phyloP scores from a whole-genome alignment of 2,888 invertebrate species.

The Ptychoptera albimana region DNA sequence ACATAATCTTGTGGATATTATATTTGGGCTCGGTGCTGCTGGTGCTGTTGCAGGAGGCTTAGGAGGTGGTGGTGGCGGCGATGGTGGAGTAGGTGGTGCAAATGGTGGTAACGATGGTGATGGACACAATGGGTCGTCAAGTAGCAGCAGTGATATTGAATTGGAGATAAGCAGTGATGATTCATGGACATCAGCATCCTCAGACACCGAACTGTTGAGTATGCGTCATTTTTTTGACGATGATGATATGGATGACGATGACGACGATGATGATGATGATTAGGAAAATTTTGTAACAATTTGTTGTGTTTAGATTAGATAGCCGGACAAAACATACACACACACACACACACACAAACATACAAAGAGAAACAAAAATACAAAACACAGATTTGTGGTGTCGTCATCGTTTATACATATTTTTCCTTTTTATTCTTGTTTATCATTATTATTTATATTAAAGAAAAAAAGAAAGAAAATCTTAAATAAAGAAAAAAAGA shows the following conservation, averaged over 20 bases:
- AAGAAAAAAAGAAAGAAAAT: too few species aligned
- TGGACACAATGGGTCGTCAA: conserved; percentile 2
- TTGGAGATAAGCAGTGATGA: background rate
- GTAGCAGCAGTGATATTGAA: background rate
- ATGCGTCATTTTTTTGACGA: conserved; percentile 3
- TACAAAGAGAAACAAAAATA: too few species aligned
- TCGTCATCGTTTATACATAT: too few species aligned
- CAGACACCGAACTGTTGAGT: background rate
- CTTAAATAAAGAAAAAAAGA: too few species aligned
- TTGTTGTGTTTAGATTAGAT: too few species aligned
- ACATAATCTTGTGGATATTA: too few species aligned
- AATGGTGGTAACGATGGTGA: conserved; percentile 10
- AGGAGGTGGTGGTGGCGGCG: conserved; percentile 8
- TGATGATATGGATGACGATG: conserved; percentile 8
- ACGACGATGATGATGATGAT: conserved; percentile 9
- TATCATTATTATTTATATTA: too few species aligned
- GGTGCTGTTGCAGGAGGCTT: background rate
- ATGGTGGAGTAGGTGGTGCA: conserved; percentile 1
- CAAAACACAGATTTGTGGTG: too few species aligned
- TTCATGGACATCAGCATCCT: background rate
- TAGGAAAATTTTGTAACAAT: conserved; percentile 6
- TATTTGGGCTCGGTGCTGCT: too few species aligned
- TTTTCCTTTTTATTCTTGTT: too few species aligned
- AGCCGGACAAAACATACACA: too few species aligned
- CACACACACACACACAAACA: too few species aligned